Evolutionary conservation across 2,113 vertebrate genomes (phyloP), one percentile per base, ranked within the genome.

Genomic region (Sialia sialis): DNA sequence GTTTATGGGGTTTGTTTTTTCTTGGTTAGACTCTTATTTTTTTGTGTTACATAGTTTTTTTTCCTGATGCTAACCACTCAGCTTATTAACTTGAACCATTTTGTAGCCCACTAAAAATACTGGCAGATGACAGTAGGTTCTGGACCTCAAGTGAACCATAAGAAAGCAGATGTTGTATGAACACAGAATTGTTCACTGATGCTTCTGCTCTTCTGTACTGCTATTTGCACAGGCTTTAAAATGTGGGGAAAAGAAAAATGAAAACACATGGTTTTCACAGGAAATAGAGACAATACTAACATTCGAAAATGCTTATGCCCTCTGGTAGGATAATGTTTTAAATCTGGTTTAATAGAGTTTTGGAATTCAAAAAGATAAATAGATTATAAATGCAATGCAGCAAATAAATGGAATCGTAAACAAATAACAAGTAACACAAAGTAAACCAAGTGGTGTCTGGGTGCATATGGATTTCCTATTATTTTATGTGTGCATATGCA

Each of bases 81-180:
- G 43, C 91, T 94, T 84, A 86, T 59, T 94, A 95, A 95, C 96
- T 95, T 87, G 91, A 90, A 96, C 94, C 62, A 19, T 84, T 96
- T 93, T 96, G 72, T 95, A 96, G 84, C 87, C 92, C 95, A 81
- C 67, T 93, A 82, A 97, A 97, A 96, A 95, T 92, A 97, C 73
- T 93, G 68, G 62, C 78, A 27, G 91, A 77, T 94, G 85, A 87
- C 25, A 46, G 69, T 88, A 69, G 78, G 79, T 84, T 96, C 90
- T 83, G 85, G 94, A 74, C 60, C 88, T 93, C 93, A 96, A 92
- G 41, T 91, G 72, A 92, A 64, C 63, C 80, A 10, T 91, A 88
- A 67, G 95, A 81, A 64, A 81, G 58, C 95, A 97, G 95, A 96
- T 94, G 90, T 90, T 91, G 74, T 54, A 83, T 48, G 88, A 95